Conservation (phyloP, 2,797 vertebrate species). For the Esox lucius region DNA sequence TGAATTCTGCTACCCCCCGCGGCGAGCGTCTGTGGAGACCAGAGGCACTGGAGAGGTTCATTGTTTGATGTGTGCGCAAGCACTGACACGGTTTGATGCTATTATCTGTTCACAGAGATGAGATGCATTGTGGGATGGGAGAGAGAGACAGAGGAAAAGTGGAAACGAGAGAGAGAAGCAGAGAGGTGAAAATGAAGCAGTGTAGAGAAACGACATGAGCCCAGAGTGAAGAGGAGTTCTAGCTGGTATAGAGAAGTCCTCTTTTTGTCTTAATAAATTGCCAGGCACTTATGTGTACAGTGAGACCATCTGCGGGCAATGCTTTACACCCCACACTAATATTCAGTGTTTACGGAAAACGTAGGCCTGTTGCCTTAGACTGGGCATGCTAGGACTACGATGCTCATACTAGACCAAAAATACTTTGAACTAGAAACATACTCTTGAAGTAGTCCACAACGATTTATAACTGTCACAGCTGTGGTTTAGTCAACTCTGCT, state of each 20-base stretch:
- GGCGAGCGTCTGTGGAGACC: constrained; percentile 45
- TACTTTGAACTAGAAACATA: not conserved
- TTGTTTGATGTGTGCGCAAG: constrained; percentile 43
- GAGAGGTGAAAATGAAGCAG: constrained; percentile 7
- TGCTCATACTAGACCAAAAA: not conserved
- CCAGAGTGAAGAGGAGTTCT: not conserved
- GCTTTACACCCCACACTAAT: not conserved
- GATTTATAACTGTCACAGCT: not conserved
- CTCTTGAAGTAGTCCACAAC: not conserved
- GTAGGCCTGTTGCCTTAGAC: not conserved
- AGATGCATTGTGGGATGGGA: constrained; percentile 37
- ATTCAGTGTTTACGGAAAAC: not conserved
- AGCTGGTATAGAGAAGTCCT: not conserved
- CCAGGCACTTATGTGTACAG: not conserved
- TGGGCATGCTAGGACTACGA: not conserved
- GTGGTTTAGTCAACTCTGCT: not conserved
- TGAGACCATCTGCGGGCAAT: not conserved
- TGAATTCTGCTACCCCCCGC: constrained; percentile 29
- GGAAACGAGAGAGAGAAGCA: constrained; percentile 14
- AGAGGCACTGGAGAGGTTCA: constrained; percentile 34
- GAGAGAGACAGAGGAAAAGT: constrained; percentile 7
- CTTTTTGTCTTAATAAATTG: not conserved
- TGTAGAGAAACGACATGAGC: not conserved
- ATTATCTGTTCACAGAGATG: constrained; percentile 34
- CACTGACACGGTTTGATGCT: constrained; percentile 37